phyloP scores from a whole-genome alignment of 2,888 invertebrate species.

The Drosophila yooni region DNA sequence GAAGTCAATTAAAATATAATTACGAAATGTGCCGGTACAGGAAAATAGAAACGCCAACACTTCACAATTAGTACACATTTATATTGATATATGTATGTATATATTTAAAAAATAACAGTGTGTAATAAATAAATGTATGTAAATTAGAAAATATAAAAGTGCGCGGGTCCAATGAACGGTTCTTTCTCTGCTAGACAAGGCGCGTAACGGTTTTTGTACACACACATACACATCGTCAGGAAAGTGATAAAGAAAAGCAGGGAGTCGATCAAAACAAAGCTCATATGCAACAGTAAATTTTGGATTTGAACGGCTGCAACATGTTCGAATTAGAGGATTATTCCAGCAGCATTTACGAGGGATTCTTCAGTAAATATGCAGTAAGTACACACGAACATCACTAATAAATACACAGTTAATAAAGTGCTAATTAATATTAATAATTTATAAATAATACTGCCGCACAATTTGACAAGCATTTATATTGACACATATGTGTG shows the following conservation, averaged over 20 bases:
- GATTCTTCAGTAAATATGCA: constrained; percentile 88
- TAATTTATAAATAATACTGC: constrained; percentile 10
- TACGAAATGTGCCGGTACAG: constrained; percentile 34
- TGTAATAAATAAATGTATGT: constrained; percentile 10
- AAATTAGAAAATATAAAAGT: constrained; percentile 26
- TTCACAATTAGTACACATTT: constrained; percentile 8
- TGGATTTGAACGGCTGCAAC: constrained; percentile 67
- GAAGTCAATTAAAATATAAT: constrained; percentile 20
- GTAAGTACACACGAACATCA: constrained; percentile 85
- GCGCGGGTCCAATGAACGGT: constrained; percentile 39
- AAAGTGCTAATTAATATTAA: neutral
- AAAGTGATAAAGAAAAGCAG: constrained; percentile 18
- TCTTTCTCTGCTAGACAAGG: constrained; percentile 31
- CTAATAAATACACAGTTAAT: constrained; percentile 13
- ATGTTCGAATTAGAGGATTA: constrained; percentile 91
- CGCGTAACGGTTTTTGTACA: constrained; percentile 51
- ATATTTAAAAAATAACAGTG: constrained; percentile 17
- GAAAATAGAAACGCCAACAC: constrained; percentile 12
- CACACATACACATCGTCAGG: constrained; percentile 1
- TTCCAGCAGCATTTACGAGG: constrained; percentile 89
- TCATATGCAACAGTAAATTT: constrained; percentile 45
- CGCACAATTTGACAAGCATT: constrained; percentile 13
- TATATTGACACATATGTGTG: constrained; percentile 2
- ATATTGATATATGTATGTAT: constrained; percentile 15
- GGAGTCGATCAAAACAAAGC: constrained; percentile 68